Percentiles rank a stretch among this genome's conserved stretches.
Evolutionary conservation across 2,113 vertebrate species (phyloP).

Genomic region (Cyprinodon tularosa): DNA sequence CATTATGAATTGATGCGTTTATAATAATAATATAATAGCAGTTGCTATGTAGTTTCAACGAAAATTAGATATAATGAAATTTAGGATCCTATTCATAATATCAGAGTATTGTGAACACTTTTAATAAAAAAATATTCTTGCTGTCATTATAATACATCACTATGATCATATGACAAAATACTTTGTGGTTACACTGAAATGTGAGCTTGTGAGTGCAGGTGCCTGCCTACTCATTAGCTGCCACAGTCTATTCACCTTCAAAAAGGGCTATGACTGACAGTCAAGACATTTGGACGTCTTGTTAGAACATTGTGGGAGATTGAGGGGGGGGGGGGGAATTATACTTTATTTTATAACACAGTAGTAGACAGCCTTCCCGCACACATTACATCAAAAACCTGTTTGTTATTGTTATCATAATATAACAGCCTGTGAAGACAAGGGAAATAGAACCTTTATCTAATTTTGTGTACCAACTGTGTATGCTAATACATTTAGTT

Average conservation of each 20-base stretch:
- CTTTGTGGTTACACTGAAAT: neutral
- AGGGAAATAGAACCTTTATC: conserved; percentile 1
- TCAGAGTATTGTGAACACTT: neutral
- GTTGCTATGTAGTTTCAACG: neutral
- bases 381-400: neutral
- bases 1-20: too few relatives aligned
- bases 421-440: conserved; percentile 12
- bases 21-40: too few relatives aligned
- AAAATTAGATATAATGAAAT: neutral
- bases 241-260: conserved; percentile 5
- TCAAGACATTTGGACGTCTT: conserved; percentile 20
- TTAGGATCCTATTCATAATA: neutral
- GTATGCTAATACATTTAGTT: conserved; percentile 15
- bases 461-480: conserved; percentile 10
- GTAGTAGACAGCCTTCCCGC: neutral
- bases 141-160: neutral
- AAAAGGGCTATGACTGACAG: conserved; percentile 19
- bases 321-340: neutral
- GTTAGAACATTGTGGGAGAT: conserved; percentile 13
- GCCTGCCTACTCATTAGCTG: conserved; percentile 2
- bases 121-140: neutral
- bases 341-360: conserved; percentile 1
- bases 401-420: conserved; percentile 22
- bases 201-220: neutral
- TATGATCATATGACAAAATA: neutral